A percentile compares a stretch with the other conserved stretches of the same genome.
These are phyloP conservation scores for Caenorhabditis virilis DNA, from an alignment of 2,888 invertebrate species.

Conservation along the genomic window DNA sequence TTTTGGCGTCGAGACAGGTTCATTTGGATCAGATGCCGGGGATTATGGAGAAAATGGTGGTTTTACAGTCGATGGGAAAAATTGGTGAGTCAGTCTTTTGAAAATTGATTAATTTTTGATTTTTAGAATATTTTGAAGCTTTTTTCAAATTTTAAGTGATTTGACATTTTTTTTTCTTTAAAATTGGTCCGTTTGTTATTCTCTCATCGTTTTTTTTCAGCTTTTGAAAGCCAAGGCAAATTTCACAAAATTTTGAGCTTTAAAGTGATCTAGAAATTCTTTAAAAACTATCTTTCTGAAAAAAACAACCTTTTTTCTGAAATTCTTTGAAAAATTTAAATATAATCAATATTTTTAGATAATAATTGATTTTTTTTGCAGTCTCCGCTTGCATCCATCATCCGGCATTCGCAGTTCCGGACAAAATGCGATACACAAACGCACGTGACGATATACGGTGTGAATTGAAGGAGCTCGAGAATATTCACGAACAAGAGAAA, in stretches of 20 bases:
- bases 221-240: too few relatives aligned
- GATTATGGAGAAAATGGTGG: conserved; percentile 12
- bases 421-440: conserved; percentile 17
- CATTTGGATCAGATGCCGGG: conserved; percentile 10
- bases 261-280: not conserved
- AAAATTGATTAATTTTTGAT: too few relatives aligned
- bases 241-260: not conserved
- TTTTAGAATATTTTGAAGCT: too few relatives aligned
- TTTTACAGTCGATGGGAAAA: conserved; percentile 25
- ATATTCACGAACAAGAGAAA: not conserved
- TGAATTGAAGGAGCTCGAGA: not conserved
- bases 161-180: too few relatives aligned
- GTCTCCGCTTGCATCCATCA: conserved; percentile 44
- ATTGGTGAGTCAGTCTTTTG: conserved; percentile 31
- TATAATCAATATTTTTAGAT: not conserved
- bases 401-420: conserved; percentile 36
- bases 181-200: too few relatives aligned
- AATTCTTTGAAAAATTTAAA: too few relatives aligned
- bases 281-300: not conserved
- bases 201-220: too few relatives aligned
- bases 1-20: conserved; percentile 13
- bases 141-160: too few relatives aligned
- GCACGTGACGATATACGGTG: not conserved
- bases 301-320: conserved; percentile 1
- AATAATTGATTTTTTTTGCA: conserved; percentile 12